Evolutionary conservation across 2,113 vertebrate species (phyloP).

Genomic region (Pithys albifrons): DNA sequence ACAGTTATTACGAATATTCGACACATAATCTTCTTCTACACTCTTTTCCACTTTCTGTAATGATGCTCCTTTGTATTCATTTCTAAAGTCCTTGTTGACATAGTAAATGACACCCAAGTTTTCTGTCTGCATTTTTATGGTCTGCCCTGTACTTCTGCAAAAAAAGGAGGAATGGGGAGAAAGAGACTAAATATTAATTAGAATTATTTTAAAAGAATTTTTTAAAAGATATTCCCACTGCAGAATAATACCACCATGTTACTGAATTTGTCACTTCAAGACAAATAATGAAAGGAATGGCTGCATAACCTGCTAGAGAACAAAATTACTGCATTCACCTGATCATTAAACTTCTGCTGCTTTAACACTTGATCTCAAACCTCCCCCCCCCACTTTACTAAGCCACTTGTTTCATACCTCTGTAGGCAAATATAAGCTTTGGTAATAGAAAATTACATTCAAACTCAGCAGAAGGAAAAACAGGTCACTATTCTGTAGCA

Average conservation of each 20-base stretch:
- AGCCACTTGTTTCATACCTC: background rate
- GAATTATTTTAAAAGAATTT: background rate
- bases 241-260: background rate
- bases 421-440: background rate
- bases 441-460: background rate
- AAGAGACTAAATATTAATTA: background rate
- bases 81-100: constrained; percentile 93
- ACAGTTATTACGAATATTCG: constrained; percentile 94
- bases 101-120: constrained; percentile 90
- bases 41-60: constrained; percentile 95
- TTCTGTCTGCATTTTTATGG: constrained; percentile 90
- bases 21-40: constrained; percentile 96
- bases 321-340: background rate
- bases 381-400: background rate
- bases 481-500: background rate
- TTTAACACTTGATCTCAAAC: background rate
- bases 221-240: background rate
- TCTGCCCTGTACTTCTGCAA: constrained; percentile 90
- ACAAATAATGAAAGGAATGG: background rate
- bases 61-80: constrained; percentile 88
- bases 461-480: background rate
- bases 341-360: background rate
- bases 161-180: background rate
- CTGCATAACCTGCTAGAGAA: background rate
- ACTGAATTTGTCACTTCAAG: background rate